Evolutionary conservation across 2,797 vertebrate genomes (phyloP).

Genomic region (Sebastes steindachneri): DNA sequence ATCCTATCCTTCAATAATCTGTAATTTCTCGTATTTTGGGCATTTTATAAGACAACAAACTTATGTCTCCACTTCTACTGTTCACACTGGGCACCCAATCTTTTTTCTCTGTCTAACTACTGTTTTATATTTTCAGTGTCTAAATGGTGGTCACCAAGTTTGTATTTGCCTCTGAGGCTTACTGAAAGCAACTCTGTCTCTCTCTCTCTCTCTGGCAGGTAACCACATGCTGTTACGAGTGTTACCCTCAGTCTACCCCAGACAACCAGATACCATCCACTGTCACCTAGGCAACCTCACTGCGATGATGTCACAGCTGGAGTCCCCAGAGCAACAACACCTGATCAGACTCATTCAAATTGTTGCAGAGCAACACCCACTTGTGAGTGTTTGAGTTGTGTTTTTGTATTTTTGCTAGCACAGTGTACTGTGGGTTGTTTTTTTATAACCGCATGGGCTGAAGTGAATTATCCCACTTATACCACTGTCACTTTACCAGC

Average conservation of each 20-base stretch:
- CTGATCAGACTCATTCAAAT: conserved; percentile 89
- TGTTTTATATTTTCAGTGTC: background rate
- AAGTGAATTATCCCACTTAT: background rate
- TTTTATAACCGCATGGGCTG: background rate
- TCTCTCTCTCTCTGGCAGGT: conserved; percentile 74
- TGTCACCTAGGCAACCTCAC: conserved; percentile 84
- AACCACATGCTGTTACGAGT: conserved; percentile 92
- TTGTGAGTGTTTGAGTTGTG: conserved; percentile 79
- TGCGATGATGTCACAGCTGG: conserved; percentile 85
- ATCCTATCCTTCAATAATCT: background rate
- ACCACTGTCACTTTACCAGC: background rate
- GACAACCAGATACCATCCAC: conserved; percentile 85
- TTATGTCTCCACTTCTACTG: background rate
- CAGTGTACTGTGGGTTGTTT: background rate
- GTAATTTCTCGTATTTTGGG: background rate
- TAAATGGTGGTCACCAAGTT: background rate
- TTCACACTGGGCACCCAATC: background rate
- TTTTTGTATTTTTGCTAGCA: background rate
- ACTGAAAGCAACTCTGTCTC: background rate
- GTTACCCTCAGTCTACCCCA: conserved; percentile 90
- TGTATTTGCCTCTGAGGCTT: background rate
- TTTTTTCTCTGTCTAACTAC: background rate
- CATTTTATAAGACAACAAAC: background rate
- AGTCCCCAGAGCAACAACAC: conserved; percentile 88
- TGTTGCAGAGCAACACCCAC: conserved; percentile 86